These are phyloP conservation scores for Syngnathus rostellatus DNA, from an alignment of 2,797 vertebrate genomes.

Conservation along the genomic window DNA sequence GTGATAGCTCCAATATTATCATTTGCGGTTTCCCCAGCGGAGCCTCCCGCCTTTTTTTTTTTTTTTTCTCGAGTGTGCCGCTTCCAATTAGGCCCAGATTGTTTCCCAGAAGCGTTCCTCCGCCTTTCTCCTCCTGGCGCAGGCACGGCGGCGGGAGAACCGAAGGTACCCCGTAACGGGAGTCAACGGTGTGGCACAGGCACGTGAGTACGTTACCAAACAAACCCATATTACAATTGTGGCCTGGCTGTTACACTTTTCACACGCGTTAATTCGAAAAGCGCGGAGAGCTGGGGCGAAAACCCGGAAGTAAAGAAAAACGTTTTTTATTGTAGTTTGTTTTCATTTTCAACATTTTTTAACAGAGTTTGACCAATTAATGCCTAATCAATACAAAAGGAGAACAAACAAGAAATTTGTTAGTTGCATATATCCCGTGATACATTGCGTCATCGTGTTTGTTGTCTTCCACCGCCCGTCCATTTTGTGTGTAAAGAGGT, in stretches of 20 bases:
- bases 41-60: slow-evolving; percentile 49
- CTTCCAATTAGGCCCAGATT: slow-evolving; percentile 62
- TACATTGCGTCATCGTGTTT: background rate
- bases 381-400: background rate
- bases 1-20: background rate
- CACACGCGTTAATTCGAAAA: background rate
- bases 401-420: background rate
- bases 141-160: slow-evolving; percentile 31
- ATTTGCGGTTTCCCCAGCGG: slow-evolving; percentile 12
- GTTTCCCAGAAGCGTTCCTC: slow-evolving; percentile 64
- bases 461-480: background rate
- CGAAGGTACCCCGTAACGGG: slow-evolving; percentile 39
- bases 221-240: background rate
- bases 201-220: background rate
- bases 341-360: background rate
- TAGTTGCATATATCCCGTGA: background rate
- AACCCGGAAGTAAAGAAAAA: background rate
- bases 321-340: background rate
- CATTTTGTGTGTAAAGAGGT: no score
- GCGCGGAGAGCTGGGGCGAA: background rate
- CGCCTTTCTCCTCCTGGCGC: slow-evolving; percentile 24
- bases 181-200: slow-evolving; percentile 33
- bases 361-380: background rate
- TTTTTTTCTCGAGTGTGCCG: slow-evolving; percentile 7
- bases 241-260: background rate